Conservation (phyloP, 2,797 vertebrate genomes). For the Hephaestus fuliginosus region DNA sequence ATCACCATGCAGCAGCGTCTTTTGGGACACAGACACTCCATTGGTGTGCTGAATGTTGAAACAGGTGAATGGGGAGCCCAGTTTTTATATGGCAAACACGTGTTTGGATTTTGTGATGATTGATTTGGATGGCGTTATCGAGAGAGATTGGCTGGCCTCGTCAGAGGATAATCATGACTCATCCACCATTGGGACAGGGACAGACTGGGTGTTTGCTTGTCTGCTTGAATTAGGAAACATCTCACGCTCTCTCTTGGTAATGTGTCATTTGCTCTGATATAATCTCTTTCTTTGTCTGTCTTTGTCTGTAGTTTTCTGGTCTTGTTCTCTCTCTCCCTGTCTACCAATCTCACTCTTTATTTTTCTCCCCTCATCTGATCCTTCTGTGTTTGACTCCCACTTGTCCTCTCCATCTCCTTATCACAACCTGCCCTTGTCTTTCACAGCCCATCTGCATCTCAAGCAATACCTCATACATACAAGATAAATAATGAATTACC, state of each 20-base stretch:
- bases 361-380: slow-evolving; percentile 34
- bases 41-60: slow-evolving; percentile 56
- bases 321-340: slow-evolving; percentile 39
- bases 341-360: slow-evolving; percentile 33
- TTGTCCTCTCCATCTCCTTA: slow-evolving; percentile 47
- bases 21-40: slow-evolving; percentile 43
- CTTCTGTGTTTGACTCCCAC: slow-evolving; percentile 29
- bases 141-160: slow-evolving; percentile 52
- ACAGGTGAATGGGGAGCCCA: slow-evolving; percentile 32
- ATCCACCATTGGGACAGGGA: slow-evolving; percentile 43
- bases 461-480: slow-evolving; percentile 30
- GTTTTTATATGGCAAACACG: slow-evolving; percentile 58
- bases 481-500: slow-evolving; percentile 52
- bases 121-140: slow-evolving; percentile 70
- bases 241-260: slow-evolving; percentile 59
- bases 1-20: slow-evolving; percentile 44
- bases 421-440: slow-evolving; percentile 41
- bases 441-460: slow-evolving; percentile 26
- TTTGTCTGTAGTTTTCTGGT: slow-evolving; percentile 32
- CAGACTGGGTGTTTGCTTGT: slow-evolving; percentile 45
- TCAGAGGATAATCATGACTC: slow-evolving; percentile 63
- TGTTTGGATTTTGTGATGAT: slow-evolving; percentile 68
- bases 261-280: slow-evolving; percentile 65
- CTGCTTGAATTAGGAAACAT: slow-evolving; percentile 58
- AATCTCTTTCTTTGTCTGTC: slow-evolving; percentile 47